phyloP scores from a whole-genome alignment of 1,140 invertebrate genomes.

The Drosophila leontia region DNA sequence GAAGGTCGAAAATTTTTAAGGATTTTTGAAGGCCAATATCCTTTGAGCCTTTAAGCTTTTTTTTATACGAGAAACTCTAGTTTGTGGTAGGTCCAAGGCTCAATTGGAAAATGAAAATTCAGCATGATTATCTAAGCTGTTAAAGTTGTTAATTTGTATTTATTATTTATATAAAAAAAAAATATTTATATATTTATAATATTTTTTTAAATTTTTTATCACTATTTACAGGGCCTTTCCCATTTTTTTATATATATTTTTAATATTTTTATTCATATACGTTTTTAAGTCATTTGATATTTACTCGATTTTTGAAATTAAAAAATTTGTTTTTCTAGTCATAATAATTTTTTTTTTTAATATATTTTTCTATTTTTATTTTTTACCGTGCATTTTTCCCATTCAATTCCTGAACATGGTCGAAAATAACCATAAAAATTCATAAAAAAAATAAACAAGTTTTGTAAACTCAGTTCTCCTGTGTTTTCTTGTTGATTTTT shows the following conservation, averaged over 20 bases:
- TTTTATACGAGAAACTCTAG: background rate
- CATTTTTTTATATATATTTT: too few species aligned
- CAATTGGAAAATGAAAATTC: background rate
- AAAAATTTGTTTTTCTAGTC: too few species aligned
- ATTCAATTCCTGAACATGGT: background rate
- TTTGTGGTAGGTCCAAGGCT: background rate
- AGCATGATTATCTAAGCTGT: background rate
- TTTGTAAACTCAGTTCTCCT: background rate
- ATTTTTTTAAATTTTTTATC: too few species aligned
- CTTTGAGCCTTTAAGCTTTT: background rate
- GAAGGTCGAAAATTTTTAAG: conserved; percentile 22
- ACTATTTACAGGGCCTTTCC: too few species aligned
- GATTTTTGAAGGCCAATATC: background rate
- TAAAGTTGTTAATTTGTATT: background rate
- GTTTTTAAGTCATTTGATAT: too few species aligned
- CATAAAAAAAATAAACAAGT: background rate
- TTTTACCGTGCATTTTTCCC: background rate
- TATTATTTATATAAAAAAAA: background rate
- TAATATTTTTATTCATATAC: too few species aligned
- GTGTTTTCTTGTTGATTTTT: conserved; percentile 1
- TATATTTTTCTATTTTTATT: background rate
- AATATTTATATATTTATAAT: too few species aligned
- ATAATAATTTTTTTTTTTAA: too few species aligned
- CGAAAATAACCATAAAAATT: background rate
- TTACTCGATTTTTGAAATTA: too few species aligned